Evolutionary conservation across 1,140 invertebrate genomes (phyloP).

Genomic region (Ostrea denselamellosa): DNA sequence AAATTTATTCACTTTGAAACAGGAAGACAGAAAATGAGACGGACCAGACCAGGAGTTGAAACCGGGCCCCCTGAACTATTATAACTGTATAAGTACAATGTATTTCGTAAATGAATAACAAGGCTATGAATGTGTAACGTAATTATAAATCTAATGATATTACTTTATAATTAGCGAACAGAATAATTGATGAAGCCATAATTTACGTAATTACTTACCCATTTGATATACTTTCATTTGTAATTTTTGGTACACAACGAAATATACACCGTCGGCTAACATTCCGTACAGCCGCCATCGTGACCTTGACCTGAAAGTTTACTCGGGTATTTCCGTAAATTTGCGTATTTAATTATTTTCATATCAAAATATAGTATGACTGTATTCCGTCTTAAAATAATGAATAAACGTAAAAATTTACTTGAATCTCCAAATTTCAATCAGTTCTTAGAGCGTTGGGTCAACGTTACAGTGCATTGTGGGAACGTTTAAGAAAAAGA

Average conservation of each 20-base stretch:
- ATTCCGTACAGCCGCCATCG: background rate
- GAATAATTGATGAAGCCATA: background rate
- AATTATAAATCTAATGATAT: background rate
- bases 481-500: slow-evolving; percentile 38
- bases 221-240: slow-evolving; percentile 15
- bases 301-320: background rate
- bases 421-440: background rate
- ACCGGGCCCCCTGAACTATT: no score
- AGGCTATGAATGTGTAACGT: background rate
- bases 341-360: background rate
- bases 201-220: background rate
- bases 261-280: slow-evolving; percentile 1
- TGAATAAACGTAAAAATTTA: background rate
- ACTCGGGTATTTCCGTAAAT: background rate
- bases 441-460: background rate
- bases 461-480: slow-evolving; percentile 28
- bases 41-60: background rate
- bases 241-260: slow-evolving; percentile 19
- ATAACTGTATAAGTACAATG: background rate
- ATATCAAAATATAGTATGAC: no score
- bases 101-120: background rate
- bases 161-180: background rate
- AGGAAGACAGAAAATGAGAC: background rate
- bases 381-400: background rate
- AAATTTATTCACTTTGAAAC: background rate